Conservation (phyloP, 2,888 invertebrate species). For the Drosophila antonietae region DNA sequence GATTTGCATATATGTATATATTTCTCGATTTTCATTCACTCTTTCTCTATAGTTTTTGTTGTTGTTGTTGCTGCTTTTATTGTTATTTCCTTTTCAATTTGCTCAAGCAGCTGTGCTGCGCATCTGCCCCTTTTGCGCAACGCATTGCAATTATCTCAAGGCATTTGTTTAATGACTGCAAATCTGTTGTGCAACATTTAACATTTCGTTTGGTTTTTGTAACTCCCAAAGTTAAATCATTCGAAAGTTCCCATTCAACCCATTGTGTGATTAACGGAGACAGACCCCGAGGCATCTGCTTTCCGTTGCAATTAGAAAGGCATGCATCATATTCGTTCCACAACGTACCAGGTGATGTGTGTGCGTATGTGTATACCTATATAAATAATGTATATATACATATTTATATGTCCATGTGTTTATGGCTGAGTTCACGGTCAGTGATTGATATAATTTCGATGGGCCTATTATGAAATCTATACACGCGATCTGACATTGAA, state of each 20-base stretch:
- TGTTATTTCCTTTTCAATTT: constrained; percentile 36
- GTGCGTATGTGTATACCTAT: background rate
- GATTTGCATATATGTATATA: constrained; percentile 60
- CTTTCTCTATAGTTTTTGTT: constrained; percentile 3
- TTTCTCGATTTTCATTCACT: constrained; percentile 28
- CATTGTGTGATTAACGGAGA: constrained; percentile 12
- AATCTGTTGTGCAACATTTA: constrained; percentile 27
- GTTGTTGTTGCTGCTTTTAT: constrained; percentile 1
- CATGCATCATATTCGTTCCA: constrained; percentile 26
- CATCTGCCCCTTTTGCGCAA: constrained; percentile 6
- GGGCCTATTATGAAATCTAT: constrained; percentile 52
- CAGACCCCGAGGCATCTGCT: constrained; percentile 14
- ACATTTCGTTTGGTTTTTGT: background rate
- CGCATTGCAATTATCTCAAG: constrained; percentile 10
- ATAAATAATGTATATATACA: background rate
- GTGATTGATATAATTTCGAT: constrained; percentile 70
- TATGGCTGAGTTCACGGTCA: constrained; percentile 69
- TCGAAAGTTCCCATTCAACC: background rate
- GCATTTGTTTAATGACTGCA: constrained; percentile 31
- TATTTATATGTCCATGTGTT: background rate
- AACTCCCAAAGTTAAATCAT: constrained; percentile 19
- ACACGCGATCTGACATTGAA: constrained; percentile 74
- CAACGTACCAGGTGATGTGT: constrained; percentile 15
- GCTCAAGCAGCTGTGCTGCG: constrained; percentile 8
- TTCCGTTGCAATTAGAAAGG: constrained; percentile 20